phyloP scores from a whole-genome alignment of 1,140 invertebrate genomes.

The Temnothorax curvispinosus region DNA sequence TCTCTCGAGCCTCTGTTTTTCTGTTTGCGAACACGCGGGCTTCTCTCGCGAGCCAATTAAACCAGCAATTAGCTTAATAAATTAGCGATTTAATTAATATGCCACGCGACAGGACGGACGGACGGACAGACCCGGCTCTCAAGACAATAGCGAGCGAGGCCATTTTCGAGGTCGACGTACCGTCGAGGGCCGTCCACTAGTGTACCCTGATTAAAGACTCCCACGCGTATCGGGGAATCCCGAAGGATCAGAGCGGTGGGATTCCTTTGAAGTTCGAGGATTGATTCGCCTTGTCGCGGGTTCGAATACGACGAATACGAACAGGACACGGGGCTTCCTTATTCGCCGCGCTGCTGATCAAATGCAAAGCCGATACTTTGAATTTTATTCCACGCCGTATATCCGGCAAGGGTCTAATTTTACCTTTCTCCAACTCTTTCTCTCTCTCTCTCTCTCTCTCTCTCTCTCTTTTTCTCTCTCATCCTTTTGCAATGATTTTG shows the following conservation, averaged over 20 bases:
- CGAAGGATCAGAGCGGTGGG: slow-evolving; percentile 51
- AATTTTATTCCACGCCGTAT: slow-evolving; percentile 41
- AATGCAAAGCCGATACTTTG: slow-evolving; percentile 54
- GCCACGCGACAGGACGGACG: slow-evolving; percentile 58
- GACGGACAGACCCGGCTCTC: slow-evolving; percentile 1
- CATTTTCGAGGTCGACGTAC: slow-evolving; percentile 25
- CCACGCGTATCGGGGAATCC: slow-evolving; percentile 49
- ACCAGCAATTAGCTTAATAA: slow-evolving; percentile 77
- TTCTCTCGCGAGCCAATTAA: slow-evolving; percentile 73
- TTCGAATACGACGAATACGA: not conserved
- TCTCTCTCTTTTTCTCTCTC: too few relatives aligned
- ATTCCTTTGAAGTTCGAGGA: slow-evolving; percentile 59
- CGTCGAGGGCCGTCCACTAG: slow-evolving; percentile 30
- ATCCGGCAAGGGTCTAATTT: slow-evolving; percentile 33
- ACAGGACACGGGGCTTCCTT: slow-evolving; percentile 52
- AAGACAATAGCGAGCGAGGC: slow-evolving; percentile 57
- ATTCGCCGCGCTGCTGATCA: slow-evolving; percentile 46
- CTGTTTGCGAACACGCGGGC: not conserved
- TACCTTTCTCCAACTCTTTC: not conserved
- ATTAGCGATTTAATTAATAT: slow-evolving; percentile 80
- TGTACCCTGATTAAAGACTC: slow-evolving; percentile 55
- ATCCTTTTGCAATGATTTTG: not conserved
- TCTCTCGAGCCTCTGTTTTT: not conserved
- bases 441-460: not conserved
- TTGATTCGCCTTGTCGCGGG: slow-evolving; percentile 47